Percentiles rank a stretch among this genome's conserved stretches.
Evolutionary conservation across 2,113 vertebrate genomes (phyloP).

Genomic region (Atractosteus spatula): DNA sequence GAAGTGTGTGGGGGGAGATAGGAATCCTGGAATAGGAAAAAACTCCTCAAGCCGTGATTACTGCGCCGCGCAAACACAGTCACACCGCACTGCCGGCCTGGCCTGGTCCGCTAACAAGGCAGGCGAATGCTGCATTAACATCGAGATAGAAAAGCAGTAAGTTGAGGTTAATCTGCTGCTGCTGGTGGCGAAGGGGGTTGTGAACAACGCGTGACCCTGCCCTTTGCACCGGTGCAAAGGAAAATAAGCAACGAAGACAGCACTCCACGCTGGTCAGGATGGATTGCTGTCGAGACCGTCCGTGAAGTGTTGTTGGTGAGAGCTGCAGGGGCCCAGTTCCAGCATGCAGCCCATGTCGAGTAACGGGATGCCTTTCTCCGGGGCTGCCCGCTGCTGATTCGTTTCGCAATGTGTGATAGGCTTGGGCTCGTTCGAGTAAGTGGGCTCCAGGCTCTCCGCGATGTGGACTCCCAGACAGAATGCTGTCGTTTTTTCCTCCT

Average conservation of each 20-base stretch:
- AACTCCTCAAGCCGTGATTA: constrained; percentile 34
- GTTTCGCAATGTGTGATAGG: not conserved
- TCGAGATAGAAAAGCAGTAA: not conserved
- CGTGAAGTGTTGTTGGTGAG: too few species aligned
- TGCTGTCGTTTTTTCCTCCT: not conserved
- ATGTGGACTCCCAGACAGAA: constrained; percentile 10
- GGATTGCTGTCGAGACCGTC: too few species aligned
- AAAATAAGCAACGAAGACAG: too few species aligned
- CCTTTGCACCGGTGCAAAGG: not conserved
- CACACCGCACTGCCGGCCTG: not conserved
- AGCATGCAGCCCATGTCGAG: too few species aligned
- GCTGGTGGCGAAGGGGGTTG: too few species aligned
- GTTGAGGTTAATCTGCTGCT: not conserved
- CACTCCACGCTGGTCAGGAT: too few species aligned
- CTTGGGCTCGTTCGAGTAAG: not conserved
- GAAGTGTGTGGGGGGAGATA: constrained; percentile 58
- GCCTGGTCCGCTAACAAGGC: not conserved
- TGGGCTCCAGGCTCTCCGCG: not conserved
- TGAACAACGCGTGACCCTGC: not conserved
- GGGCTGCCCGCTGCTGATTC: not conserved
- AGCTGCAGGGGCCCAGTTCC: too few species aligned
- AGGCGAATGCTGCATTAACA: not conserved
- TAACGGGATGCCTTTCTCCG: too few species aligned
- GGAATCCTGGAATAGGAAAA: constrained; percentile 60
- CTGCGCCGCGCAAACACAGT: not conserved